Base-by-base conservation (phyloP, 2,888 invertebrate species). In the Lacanobia oleracea region DNA sequence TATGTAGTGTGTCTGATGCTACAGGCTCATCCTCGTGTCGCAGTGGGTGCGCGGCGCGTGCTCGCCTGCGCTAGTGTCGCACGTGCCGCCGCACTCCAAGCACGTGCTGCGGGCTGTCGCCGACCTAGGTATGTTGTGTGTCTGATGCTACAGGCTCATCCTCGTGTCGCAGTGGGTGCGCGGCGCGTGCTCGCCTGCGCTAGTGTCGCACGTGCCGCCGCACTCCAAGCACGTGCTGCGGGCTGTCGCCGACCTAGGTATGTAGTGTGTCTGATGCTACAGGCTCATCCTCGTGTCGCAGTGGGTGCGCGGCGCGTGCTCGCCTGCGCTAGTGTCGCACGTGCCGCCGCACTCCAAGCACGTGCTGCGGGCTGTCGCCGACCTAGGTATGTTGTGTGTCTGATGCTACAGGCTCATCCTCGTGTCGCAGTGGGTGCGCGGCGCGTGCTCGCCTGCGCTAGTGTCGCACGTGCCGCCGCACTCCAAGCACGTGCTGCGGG, bases 341-440 rank as follows among this genome's bases (percentile, higher is more conserved):
- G 43, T 43, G 43, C 43, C 43, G 43, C 14, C 43, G 43, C 50
- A 50, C 50, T 50, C 9, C 50, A n/a, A 50, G 43, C 43, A 43
- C 43, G 43, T 43, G 43, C 43, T 43, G 14, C 43, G 43, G 50
- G 91, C 83, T 50, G 50, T 50, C 50, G n/a, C 50, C 50, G 50
- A 50, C 12, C 12, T 65, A 27, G 64, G 64, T 65, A 65, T 48
- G 59, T 59, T 43, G 43, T 43, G 43, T 43, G 43, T 43, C 43
- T 43, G 43, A 43, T 43, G 43, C 43, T 43, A 43, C 43, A 43
- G 43, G 14, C 43, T 43, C 14, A 14, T 43, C 43, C 40, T 40
- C 69, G 84, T 92, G 72, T 89, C 92, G 53, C 81, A 77, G 83
- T 93, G 92, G 91, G 81, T 88, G 76, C 89, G 90, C 73, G 91